phyloP scores from a whole-genome alignment of 2,888 invertebrate genomes.

The Hyppa rectilinea region DNA sequence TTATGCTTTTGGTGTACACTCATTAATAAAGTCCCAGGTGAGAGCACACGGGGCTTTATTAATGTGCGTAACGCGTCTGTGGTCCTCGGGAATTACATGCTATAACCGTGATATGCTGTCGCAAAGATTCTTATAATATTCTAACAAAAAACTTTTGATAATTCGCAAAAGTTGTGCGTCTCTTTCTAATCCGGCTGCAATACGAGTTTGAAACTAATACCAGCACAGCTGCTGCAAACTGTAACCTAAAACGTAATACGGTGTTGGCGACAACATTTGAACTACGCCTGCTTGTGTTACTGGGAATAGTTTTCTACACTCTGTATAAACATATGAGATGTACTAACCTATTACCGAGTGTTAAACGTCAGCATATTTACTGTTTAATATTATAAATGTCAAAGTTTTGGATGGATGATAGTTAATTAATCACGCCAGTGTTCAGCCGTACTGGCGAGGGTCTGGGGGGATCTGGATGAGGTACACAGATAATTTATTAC shows the following conservation, averaged over 20 bases:
- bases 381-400: too few relatives aligned
- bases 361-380: too few relatives aligned
- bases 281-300: slow-evolving; percentile 27
- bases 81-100: slow-evolving; percentile 22
- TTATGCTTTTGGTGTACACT: slow-evolving; percentile 17
- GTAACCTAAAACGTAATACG: slow-evolving; percentile 57
- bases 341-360: background rate
- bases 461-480: too few relatives aligned
- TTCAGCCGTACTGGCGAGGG: too few relatives aligned
- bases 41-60: slow-evolving; percentile 31
- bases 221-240: slow-evolving; percentile 62
- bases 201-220: slow-evolving; percentile 64
- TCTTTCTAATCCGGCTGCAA: slow-evolving; percentile 54
- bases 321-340: background rate
- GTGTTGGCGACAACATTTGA: slow-evolving; percentile 41
- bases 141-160: slow-evolving; percentile 35
- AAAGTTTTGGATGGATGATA: too few relatives aligned
- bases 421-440: too few relatives aligned
- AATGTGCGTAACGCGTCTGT: slow-evolving; percentile 36
- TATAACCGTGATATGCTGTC: slow-evolving; percentile 14
- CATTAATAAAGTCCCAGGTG: slow-evolving; percentile 46
- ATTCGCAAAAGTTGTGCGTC: slow-evolving; percentile 47
- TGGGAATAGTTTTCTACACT: slow-evolving; percentile 19
- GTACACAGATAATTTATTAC: too few relatives aligned
- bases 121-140: background rate